phyloP scores from a whole-genome alignment of 2,113 vertebrate genomes.

The Cheirogaleus medius region DNA sequence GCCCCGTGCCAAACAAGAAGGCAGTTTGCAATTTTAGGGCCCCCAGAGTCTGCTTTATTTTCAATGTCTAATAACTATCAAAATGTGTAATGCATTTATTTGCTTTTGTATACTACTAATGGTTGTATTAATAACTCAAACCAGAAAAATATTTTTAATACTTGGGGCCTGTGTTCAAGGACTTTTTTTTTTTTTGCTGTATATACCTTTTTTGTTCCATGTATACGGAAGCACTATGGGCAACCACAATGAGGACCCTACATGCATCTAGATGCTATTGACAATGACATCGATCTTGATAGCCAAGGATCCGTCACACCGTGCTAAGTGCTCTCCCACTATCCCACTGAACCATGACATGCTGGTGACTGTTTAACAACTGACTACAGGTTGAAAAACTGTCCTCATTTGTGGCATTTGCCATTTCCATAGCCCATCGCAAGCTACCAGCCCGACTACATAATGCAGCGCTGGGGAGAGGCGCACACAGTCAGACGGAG shows the following conservation, averaged over 20 bases:
- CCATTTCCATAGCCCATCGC: not conserved
- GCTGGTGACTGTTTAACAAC: not conserved
- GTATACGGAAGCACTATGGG: not conserved
- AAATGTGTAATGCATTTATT: not conserved
- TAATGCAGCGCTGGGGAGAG: not conserved
- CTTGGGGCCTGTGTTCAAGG: not conserved
- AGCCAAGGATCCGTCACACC: too few species aligned
- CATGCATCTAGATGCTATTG: rapidly evolving
- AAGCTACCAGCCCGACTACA: not conserved
- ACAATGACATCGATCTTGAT: not conserved
- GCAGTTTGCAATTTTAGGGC: not conserved
- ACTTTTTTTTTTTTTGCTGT: not conserved
- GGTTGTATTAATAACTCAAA: not conserved
- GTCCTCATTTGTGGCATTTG: not conserved
- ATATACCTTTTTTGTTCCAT: not conserved
- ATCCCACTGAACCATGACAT: not conserved
- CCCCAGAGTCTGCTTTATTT: not conserved
- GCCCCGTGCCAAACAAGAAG: not conserved
- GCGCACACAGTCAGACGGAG: rapidly evolving
- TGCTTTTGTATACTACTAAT: not conserved
- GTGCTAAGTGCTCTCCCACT: not conserved
- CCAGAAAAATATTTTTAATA: not conserved
- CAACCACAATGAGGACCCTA: not conserved
- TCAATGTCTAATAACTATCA: not conserved
- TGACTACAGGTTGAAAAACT: not conserved